Base-by-base conservation (phyloP, 2,113 vertebrate species). In the Mola mola region DNA sequence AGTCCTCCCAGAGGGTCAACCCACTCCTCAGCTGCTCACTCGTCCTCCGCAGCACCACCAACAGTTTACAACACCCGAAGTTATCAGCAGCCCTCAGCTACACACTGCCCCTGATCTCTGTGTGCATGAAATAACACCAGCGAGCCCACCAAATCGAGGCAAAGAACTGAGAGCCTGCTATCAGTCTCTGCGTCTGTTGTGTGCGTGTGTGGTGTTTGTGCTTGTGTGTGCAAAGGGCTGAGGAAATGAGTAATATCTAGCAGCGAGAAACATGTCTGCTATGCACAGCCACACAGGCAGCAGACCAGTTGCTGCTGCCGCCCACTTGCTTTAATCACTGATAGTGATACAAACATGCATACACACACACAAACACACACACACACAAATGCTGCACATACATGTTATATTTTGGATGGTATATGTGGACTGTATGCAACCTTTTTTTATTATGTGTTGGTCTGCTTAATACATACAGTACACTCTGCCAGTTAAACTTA, bases 161-260 rank as follows among this genome's bases (percentile, higher is more conserved):
- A 78, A 76, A 80, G 73, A 82, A 77, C 75, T 73, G 78, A 79
- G 65, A 81, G 77, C 57, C 74, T 60, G 74, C 80, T 58, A 66
- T 77, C 78, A 25, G 68, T 79, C 63, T 81, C 69, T 66, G 62
- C 75, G 62, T 78, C 71, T 77, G 71, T 72, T 78, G 79, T 84
- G 72, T 79, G 42, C 69, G 67, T 76, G 81, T 69, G 68, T 72
- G 68, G 72, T 73, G 67, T 67, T 67, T 62, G 65, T 64, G 72
- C 38, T 33, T 81, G 80, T 85, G 84, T 90, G 77, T 80, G 84
- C 84, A 89, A 85, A 90, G 75, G 79, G 75, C 88, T 91, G 73
- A 92, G 90, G 90, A 92, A 92, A 90, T 93, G 91, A 92, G 90
- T 93, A 93, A 93, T 93, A 92, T 88, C 90, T 82, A 90, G 89